phyloP scores from a whole-genome alignment of 2,113 vertebrate genomes.

The Cromileptes altivelis region DNA sequence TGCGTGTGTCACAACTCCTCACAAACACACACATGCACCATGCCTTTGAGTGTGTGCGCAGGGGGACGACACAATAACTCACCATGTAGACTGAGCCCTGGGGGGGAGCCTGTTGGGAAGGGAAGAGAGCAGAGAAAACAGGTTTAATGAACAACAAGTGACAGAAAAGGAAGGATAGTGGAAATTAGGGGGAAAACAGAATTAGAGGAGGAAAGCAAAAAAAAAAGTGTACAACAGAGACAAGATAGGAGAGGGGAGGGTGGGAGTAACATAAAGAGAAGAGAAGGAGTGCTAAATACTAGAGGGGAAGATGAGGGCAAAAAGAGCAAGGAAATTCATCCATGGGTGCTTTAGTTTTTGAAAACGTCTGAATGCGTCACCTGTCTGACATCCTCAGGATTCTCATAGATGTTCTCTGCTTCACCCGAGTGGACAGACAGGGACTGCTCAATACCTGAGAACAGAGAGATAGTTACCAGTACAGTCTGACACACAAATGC shows the following conservation, averaged over 20 bases:
- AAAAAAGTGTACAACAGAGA: conserved; percentile 30
- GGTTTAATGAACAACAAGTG: conserved; percentile 74
- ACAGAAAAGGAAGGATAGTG: conserved; percentile 46
- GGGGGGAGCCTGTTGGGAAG: conserved; percentile 74
- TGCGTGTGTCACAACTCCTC: conserved; percentile 39
- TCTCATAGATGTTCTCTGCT: conserved; percentile 85
- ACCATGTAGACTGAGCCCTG: conserved; percentile 86
- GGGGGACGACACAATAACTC: conserved; percentile 70
- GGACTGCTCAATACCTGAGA: conserved; percentile 80
- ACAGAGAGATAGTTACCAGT: conserved; percentile 44
- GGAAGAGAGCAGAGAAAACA: conserved; percentile 57
- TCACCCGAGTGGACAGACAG: conserved; percentile 80
- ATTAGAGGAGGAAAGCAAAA: conserved; percentile 22
- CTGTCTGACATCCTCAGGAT: conserved; percentile 85
- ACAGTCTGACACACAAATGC: conserved; percentile 8
- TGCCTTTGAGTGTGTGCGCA: conserved; percentile 15
- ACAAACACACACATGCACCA: conserved; percentile 28
- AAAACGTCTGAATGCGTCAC: conserved; percentile 72
- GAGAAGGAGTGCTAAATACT: background rate
- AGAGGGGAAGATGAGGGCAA: background rate
- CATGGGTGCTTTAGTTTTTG: conserved; percentile 35
- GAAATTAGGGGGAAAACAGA: conserved; percentile 39
- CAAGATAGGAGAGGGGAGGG: conserved; percentile 15
- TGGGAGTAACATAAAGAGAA: background rate
- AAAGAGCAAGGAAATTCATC: conserved; percentile 32